These are phyloP conservation scores for Drosophila buzzatii DNA, from an alignment of 2,888 invertebrate species.

Conservation along the genomic window DNA sequence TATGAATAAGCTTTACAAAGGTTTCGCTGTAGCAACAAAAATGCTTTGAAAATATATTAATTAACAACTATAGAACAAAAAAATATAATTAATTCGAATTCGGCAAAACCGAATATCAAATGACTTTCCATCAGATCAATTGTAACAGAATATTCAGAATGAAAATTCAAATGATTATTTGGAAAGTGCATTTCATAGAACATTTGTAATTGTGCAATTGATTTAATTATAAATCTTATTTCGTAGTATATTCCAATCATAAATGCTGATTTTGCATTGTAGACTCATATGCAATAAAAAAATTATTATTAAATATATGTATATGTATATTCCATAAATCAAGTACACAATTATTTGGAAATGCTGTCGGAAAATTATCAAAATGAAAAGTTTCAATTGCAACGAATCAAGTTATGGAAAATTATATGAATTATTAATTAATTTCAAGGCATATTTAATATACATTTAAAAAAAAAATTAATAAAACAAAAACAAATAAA, in stretches of 20 bases:
- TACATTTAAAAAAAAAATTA: conserved; percentile 11
- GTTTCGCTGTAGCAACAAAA: conserved; percentile 79
- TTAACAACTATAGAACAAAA: conserved; percentile 5
- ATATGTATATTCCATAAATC: conserved; percentile 14
- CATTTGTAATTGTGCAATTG: conserved; percentile 38
- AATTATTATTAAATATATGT: conserved; percentile 37
- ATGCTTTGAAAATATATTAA: conserved; percentile 42
- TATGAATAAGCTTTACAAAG: conserved; percentile 77
- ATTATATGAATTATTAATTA: conserved; percentile 40
- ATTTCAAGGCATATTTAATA: conserved; percentile 36
- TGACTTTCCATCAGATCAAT: conserved; percentile 21
- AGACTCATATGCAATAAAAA: conserved; percentile 54
- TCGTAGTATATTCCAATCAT: conserved; percentile 48
- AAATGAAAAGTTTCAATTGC: conserved; percentile 56
- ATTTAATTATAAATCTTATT: conserved; percentile 40
- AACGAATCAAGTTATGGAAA: conserved; percentile 55
- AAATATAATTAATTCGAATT: conserved; percentile 15
- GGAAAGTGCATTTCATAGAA: conserved; percentile 28
- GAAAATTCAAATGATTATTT: conserved; percentile 10
- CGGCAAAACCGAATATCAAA: conserved; percentile 28
- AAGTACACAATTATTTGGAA: conserved; percentile 22
- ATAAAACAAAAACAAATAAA: conserved; percentile 12
- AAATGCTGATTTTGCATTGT: conserved; percentile 57
- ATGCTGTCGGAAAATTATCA: conserved; percentile 8
- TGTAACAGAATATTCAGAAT: neutral